phyloP scores from a whole-genome alignment of 2,888 invertebrate species.

The Mesodorylaimus sp. region DNA sequence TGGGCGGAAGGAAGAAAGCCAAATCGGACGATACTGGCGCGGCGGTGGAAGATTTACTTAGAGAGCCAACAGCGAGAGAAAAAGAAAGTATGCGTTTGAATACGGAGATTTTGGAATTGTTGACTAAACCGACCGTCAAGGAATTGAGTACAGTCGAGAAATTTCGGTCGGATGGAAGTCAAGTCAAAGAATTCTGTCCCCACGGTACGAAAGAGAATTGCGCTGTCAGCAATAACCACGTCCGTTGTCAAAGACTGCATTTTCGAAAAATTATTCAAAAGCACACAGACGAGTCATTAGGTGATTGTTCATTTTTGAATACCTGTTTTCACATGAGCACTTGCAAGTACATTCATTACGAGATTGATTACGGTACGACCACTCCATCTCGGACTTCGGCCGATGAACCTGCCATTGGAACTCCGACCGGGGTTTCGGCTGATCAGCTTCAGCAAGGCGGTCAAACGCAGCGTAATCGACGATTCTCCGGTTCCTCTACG shows the following conservation, averaged over 20 bases:
- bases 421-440: background rate
- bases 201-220: conserved; percentile 85
- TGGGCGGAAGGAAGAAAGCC: too few relatives aligned
- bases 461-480: too few relatives aligned
- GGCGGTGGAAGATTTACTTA: conserved; percentile 57
- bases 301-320: conserved; percentile 91
- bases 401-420: background rate
- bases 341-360: conserved; percentile 93
- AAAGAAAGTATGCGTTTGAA: conserved; percentile 84
- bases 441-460: too few relatives aligned
- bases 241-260: conserved; percentile 68
- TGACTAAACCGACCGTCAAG: conserved; percentile 88
- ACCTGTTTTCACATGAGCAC: conserved; percentile 98
- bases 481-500: too few relatives aligned
- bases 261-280: conserved; percentile 87
- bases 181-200: conserved; percentile 68
- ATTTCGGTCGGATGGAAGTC: conserved; percentile 42
- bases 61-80: conserved; percentile 82
- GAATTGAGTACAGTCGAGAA: conserved; percentile 77
- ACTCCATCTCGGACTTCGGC: background rate
- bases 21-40: too few relatives aligned
- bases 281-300: conserved; percentile 81
- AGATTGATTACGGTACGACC: conserved; percentile 42
- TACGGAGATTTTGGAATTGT: conserved; percentile 76
- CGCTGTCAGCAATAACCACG: conserved; percentile 23